Evolutionary conservation across 2,888 invertebrate genomes (phyloP).

Genomic region (Drosophila gaucha): DNA sequence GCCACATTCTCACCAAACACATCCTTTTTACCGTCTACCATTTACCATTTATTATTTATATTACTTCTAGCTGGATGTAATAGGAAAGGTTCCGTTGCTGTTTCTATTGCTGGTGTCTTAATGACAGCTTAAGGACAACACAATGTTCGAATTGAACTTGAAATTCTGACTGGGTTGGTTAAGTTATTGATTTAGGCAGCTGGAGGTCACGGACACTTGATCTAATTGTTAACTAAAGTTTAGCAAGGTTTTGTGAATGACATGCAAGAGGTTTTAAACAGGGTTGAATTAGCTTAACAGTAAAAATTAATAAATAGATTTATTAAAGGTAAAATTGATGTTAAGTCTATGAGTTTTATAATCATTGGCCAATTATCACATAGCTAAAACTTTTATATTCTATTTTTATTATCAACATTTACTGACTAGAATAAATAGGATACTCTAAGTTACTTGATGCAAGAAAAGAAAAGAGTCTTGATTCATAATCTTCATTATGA

Average conservation of each 20-base stretch:
- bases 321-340: neutral
- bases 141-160: constrained; percentile 23
- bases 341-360: neutral
- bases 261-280: neutral
- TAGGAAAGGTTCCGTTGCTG: constrained; percentile 6
- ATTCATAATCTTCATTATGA: neutral
- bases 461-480: neutral
- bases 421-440: no score
- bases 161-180: neutral
- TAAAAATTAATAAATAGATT: neutral
- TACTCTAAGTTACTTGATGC: no score
- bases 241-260: neutral
- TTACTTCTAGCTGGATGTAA: constrained; percentile 21
- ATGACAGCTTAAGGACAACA: constrained; percentile 34
- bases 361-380: constrained; percentile 3
- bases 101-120: constrained; percentile 8
- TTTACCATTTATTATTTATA: constrained; percentile 57
- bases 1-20: constrained; percentile 5
- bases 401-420: neutral
- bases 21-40: constrained; percentile 11
- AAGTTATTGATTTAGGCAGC: constrained; percentile 34
- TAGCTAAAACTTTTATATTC: neutral
- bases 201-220: constrained; percentile 8
- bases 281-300: neutral
- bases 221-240: neutral